Conservation (phyloP, 2,113 vertebrate genomes). For the Nerophis ophidion region DNA sequence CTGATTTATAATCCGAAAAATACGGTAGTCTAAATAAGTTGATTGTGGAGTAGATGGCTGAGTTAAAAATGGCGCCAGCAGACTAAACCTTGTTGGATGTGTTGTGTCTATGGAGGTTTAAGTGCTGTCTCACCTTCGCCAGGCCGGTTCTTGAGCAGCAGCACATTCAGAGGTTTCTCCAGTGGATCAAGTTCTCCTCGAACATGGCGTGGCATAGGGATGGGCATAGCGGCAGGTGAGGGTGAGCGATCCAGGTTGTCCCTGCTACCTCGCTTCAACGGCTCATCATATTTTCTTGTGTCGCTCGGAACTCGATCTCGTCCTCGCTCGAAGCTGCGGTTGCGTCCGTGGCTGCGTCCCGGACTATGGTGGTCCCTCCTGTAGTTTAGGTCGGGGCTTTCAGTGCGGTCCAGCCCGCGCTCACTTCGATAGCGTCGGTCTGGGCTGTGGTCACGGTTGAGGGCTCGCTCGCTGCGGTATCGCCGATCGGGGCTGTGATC, state of each 20-base stretch:
- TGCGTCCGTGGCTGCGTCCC: conserved; percentile 50
- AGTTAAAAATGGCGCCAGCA: too few relatives aligned
- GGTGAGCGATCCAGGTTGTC: conserved; percentile 66
- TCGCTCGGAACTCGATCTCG: conserved; percentile 31
- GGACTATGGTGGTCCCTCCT: conserved; percentile 42
- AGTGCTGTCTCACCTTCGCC: conserved; percentile 78
- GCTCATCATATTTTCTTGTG: conserved; percentile 49
- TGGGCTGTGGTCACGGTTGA: conserved; percentile 69
- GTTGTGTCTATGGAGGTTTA: too few relatives aligned
- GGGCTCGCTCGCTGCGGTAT: conserved; percentile 69
- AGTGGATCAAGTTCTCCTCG: conserved; percentile 56
- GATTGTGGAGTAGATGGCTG: too few relatives aligned
- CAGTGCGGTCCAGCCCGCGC: conserved; percentile 65
- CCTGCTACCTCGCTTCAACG: conserved; percentile 65
- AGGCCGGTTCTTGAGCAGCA: conserved; percentile 83
- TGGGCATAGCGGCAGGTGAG: conserved; percentile 43
- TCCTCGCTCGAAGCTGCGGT: conserved; percentile 43
- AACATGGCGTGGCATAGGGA: conserved; percentile 54
- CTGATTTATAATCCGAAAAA: too few relatives aligned
- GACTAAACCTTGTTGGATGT: too few relatives aligned
- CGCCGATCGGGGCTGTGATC: conserved; percentile 65
- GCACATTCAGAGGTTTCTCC: conserved; percentile 79
- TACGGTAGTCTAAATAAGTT: too few relatives aligned
- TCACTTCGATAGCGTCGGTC: conserved; percentile 67
- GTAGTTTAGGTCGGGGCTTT: conserved; percentile 56